Evolutionary conservation across 2,888 invertebrate genomes (phyloP).

Genomic region (Drosophila aldrichi): DNA sequence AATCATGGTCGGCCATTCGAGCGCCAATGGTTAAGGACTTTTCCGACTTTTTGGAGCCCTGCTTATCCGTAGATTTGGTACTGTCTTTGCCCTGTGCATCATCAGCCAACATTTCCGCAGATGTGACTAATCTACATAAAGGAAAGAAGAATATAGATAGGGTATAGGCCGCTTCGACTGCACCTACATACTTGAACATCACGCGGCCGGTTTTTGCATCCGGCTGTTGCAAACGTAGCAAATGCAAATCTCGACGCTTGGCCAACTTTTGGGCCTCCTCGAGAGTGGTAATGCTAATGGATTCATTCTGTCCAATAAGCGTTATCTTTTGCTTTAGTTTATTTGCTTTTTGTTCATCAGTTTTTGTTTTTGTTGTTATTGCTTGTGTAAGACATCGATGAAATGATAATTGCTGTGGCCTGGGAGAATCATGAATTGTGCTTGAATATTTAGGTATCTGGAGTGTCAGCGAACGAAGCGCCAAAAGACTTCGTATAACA

Average conservation of each 20-base stretch:
- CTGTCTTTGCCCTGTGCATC: constrained; percentile 79
- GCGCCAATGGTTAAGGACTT: constrained; percentile 88
- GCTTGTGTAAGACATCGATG: constrained; percentile 50
- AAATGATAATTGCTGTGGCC: constrained; percentile 22
- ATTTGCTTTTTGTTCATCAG: constrained; percentile 39
- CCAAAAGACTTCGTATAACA: constrained; percentile 39
- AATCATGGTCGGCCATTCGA: constrained; percentile 89
- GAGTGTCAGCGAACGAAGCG: constrained; percentile 27
- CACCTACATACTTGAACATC: constrained; percentile 87
- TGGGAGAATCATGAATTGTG: not conserved
- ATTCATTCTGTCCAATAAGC: constrained; percentile 87
- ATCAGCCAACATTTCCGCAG: constrained; percentile 88
- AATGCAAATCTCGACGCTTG: constrained; percentile 88
- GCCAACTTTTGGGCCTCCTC: constrained; percentile 90
- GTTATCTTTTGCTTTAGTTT: constrained; percentile 87
- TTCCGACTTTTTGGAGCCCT: constrained; percentile 86
- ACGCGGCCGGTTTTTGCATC: constrained; percentile 89
- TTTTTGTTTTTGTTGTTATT: constrained; percentile 25
- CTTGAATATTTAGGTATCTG: constrained; percentile 21
- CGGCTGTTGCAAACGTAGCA: constrained; percentile 89
- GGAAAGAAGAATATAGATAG: constrained; percentile 4
- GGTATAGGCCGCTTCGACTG: constrained; percentile 47
- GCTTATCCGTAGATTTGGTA: constrained; percentile 42
- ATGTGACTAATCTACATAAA: constrained; percentile 87
- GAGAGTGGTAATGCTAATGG: constrained; percentile 87